Percentiles rank a stretch among this genome's conserved stretches.
Evolutionary conservation across 2,113 vertebrate genomes (phyloP).

Genomic region (Rhea americana): DNA sequence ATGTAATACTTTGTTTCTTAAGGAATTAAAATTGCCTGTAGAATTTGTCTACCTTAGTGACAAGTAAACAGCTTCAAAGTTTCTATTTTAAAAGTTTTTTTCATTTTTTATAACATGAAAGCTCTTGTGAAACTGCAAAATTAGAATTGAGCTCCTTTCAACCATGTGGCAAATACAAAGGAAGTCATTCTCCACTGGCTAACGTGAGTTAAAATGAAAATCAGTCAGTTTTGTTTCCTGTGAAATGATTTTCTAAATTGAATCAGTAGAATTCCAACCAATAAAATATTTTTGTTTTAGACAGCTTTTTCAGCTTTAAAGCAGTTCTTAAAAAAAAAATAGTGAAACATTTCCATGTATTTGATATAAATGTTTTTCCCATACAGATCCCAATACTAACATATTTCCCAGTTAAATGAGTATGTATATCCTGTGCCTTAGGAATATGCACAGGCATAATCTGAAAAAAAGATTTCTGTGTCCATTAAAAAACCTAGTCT

Average conservation of each 20-base stretch:
- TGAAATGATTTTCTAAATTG: not conserved
- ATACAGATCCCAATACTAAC: not conserved
- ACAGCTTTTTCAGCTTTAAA: not conserved
- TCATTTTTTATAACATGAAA: not conserved
- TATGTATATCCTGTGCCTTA: not conserved
- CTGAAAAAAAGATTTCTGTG: too few relatives aligned
- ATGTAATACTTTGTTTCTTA: not conserved
- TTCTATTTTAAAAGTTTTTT: not conserved
- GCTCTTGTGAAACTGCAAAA: not conserved
- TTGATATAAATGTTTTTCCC: not conserved
- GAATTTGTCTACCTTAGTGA: not conserved
- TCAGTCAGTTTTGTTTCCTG: not conserved
- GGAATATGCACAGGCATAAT: not conserved
- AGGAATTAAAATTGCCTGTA: not conserved
- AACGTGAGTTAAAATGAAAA: not conserved
- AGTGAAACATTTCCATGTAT: not conserved
- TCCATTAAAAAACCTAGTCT: not conserved
- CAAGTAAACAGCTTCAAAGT: not conserved
- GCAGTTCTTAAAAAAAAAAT: not conserved
- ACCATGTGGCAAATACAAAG: not conserved
- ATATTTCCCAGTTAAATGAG: not conserved
- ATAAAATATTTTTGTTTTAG: slow-evolving; percentile 20
- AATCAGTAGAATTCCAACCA: not conserved
- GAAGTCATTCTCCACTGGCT: not conserved
- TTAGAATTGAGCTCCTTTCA: not conserved